Base-by-base conservation (phyloP, 2,888 invertebrate genomes). In the Ochropacha duplaris region DNA sequence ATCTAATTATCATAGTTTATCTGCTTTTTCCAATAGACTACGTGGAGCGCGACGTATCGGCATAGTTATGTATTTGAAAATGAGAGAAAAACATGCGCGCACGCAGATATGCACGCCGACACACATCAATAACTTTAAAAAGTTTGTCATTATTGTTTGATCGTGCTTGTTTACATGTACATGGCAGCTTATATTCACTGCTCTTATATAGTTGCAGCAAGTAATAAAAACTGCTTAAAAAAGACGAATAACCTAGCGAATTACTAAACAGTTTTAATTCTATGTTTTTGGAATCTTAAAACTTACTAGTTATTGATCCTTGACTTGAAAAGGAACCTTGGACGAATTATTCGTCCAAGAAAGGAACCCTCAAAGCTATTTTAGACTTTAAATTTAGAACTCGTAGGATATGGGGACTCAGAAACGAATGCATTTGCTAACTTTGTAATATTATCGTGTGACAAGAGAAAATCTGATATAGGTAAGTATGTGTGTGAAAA, bases 1-100 rank as follows among this genome's bases (percentile, higher is more conserved):
- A 85, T 87, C 71, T 84, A 87, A 90, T 92, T 90, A 90, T 87
- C 87, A 90, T 88, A 88, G 74, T 90, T 87, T 88, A 90, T 91
- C 89, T 88, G 86, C 85, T 88, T 91, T 91, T 91, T 86, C 88
- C 88, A 88, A 90, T 90, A 83, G 83, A 81, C 68, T 87, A 87
- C 86, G 78, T 87, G 86, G 82, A 88, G 87, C 90, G 88, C 78
- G 78, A 86, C 86, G 86, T 84, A 86, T 87, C 84, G 84, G 79
- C 85, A 86, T 83, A 79, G 76, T 81, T 76, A 78, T 83, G 82
- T 81, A 67, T 76, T 71, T 82, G 84, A 81, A 88, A 88, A 85
- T 83, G 76, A 77, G 81, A 77, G 84, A 90, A 88, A 87, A 86
- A 87, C 71, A 72, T 72, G 77, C 74, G 67, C 71, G 64, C 84